Evolutionary conservation across 2,797 vertebrate genomes (phyloP).

Genomic region (Ctenochaetus hawaiiensis): DNA sequence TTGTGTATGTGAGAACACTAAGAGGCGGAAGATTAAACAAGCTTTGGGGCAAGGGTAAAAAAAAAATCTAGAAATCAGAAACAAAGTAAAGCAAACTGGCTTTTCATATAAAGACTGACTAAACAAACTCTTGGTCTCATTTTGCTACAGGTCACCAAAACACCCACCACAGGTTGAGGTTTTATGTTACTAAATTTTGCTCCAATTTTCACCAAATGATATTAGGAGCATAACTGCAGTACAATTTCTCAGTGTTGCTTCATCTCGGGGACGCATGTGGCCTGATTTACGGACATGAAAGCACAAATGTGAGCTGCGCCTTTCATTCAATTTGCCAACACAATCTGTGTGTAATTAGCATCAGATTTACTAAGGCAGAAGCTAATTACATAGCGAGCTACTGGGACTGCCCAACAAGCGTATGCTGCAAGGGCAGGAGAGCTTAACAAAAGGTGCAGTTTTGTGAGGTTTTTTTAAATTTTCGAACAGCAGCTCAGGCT

Average conservation of each 20-base stretch:
- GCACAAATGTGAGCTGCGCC: constrained; percentile 23
- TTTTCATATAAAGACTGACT: constrained; percentile 1
- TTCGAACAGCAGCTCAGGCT: constrained; percentile 17
- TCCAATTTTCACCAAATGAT: background rate
- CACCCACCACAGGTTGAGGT: background rate
- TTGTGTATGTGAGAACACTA: constrained; percentile 1
- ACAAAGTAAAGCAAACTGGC: background rate
- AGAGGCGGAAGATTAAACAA: constrained; percentile 6
- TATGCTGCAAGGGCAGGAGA: background rate
- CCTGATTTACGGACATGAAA: constrained; percentile 38
- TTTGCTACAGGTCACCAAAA: background rate
- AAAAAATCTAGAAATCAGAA: background rate
- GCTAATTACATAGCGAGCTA: constrained; percentile 50
- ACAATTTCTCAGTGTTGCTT: background rate
- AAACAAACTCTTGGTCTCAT: background rate
- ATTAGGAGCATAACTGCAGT: background rate
- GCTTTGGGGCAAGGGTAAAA: background rate
- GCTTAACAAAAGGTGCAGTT: constrained; percentile 28
- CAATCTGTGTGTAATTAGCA: constrained; percentile 56
- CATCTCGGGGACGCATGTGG: background rate
- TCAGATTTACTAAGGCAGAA: constrained; percentile 50
- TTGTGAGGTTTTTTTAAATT: background rate
- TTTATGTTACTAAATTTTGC: background rate
- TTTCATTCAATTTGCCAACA: constrained; percentile 47
- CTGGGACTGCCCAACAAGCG: constrained; percentile 33